Percentiles rank a stretch among this genome's conserved stretches.
phyloP scores from a whole-genome alignment of 2,888 invertebrate genomes.

The Lasioglossum vierecki region DNA sequence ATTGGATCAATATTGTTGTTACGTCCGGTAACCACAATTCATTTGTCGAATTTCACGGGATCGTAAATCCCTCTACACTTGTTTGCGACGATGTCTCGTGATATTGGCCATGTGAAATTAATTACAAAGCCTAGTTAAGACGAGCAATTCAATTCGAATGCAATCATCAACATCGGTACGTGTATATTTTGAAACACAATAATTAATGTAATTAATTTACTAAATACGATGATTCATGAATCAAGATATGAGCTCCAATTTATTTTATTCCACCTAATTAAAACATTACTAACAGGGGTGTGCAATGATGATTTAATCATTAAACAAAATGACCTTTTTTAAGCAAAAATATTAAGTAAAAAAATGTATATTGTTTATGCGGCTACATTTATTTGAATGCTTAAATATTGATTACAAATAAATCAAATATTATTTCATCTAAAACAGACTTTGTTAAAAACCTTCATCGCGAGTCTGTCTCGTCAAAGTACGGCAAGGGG shows the following conservation, averaged over 20 bases:
- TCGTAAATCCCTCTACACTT: background rate
- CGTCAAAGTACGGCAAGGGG: no score
- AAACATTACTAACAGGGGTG: no score
- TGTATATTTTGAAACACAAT: background rate
- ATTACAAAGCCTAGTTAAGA: background rate
- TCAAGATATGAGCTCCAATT: background rate
- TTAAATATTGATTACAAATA: no score
- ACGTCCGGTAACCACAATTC: background rate
- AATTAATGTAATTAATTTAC: background rate
- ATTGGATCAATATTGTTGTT: conserved; percentile 1
- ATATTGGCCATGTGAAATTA: background rate
- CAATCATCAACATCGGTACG: background rate
- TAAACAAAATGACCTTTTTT: no score
- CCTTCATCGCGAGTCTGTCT: no score
- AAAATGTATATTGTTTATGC: no score
- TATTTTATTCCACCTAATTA: background rate
- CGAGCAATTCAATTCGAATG: background rate
- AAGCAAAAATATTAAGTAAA: no score
- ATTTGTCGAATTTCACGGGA: conserved; percentile 7
- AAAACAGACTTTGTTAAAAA: no score
- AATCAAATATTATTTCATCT: no score
- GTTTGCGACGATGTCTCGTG: background rate
- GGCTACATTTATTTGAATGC: no score
- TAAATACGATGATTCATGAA: background rate
- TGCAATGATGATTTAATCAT: no score